These are phyloP conservation scores for Garrulus glandarius DNA, from an alignment of 2,797 vertebrate species.

Conservation along the genomic window DNA sequence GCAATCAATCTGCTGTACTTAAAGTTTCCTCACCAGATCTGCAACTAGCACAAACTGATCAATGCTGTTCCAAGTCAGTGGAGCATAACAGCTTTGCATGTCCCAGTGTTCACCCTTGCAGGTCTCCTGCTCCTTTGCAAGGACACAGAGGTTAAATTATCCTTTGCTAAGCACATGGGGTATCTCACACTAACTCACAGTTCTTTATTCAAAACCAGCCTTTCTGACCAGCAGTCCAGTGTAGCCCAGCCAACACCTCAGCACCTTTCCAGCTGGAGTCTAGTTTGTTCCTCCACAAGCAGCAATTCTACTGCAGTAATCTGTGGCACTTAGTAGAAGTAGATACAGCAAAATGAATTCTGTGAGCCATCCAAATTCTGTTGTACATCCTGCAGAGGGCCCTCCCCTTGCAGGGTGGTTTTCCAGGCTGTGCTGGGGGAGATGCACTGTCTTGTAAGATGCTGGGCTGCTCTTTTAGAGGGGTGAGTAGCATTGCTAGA, in stretches of 20 bases:
- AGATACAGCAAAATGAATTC: neutral
- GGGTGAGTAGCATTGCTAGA: neutral
- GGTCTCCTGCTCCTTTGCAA: neutral
- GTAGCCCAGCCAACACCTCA: neutral
- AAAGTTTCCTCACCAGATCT: slow-evolving; percentile 32
- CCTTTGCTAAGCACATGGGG: neutral
- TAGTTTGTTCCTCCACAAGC: neutral
- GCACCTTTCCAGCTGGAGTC: neutral
- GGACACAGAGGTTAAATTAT: neutral
- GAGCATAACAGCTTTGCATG: neutral
- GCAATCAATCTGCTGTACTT: slow-evolving; percentile 55
- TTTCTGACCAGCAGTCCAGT: neutral
- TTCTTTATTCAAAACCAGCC: neutral
- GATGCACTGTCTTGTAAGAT: neutral
- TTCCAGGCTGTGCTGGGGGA: neutral
- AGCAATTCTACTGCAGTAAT: neutral
- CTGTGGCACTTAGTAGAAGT: neutral
- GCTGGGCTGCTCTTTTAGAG: neutral
- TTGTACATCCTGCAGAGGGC: neutral
- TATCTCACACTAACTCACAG: neutral
- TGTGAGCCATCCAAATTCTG: neutral
- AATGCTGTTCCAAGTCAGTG: slow-evolving; percentile 24
- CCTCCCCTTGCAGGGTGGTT: neutral
- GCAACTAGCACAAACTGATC: slow-evolving; percentile 48
- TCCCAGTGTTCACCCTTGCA: neutral